phyloP scores from a whole-genome alignment of 2,888 invertebrate species.

The Dicycla oo region DNA sequence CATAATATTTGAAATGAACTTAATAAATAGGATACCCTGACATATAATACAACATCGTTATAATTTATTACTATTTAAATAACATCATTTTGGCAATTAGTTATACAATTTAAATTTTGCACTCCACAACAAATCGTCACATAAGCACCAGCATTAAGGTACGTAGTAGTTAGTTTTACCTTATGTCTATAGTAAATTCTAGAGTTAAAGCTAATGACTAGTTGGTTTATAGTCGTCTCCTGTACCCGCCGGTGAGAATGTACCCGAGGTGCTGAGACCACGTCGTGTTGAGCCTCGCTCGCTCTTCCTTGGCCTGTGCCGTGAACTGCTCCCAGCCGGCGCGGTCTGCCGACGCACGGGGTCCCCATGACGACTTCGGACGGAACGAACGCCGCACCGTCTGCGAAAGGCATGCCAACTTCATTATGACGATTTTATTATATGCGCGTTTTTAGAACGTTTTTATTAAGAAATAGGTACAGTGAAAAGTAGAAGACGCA shows the following conservation, averaged over 20 bases:
- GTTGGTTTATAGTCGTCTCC: conserved; percentile 64
- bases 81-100: conserved; percentile 46
- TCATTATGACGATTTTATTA: neutral
- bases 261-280: conserved; percentile 72
- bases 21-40: conserved; percentile 46
- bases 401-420: conserved; percentile 72
- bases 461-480: neutral
- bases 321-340: conserved; percentile 91
- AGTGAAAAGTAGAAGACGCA: neutral
- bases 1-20: conserved; percentile 30
- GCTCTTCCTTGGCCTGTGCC: conserved; percentile 78
- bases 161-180: conserved; percentile 23
- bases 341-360: conserved; percentile 84
- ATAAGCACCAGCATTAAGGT: conserved; percentile 14
- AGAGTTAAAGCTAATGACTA: conserved; percentile 36
- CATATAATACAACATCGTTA: conserved; percentile 36
- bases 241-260: conserved; percentile 73
- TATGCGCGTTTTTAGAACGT: neutral
- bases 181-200: conserved; percentile 38
- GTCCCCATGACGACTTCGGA: conserved; percentile 91
- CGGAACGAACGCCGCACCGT: conserved; percentile 82
- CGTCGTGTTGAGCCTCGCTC: conserved; percentile 67
- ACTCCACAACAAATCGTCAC: conserved; percentile 4
- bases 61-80: conserved; percentile 38
- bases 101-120: conserved; percentile 19